Evolutionary conservation across 92 coral and sea anemone genomes (phyloP).

Genomic region (Palythoa grandis): DNA sequence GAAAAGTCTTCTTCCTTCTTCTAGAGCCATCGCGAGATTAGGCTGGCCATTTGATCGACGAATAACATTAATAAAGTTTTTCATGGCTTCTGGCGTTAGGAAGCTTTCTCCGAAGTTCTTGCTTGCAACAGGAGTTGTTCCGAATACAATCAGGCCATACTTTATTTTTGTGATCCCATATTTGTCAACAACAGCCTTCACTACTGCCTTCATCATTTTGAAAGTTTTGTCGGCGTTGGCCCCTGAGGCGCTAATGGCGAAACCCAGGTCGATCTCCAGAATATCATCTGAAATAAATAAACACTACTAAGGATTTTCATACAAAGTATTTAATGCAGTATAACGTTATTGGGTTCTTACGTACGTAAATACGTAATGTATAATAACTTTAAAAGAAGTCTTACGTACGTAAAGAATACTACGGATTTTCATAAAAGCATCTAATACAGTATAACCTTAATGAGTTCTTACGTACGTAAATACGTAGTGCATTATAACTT

Average conservation of each 20-base stretch:
- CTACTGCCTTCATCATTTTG: constrained; percentile 37
- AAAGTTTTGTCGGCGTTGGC: constrained; percentile 41
- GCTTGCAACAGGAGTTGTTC: constrained; percentile 41
- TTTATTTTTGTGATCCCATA: constrained; percentile 43
- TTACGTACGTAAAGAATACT: too few species aligned
- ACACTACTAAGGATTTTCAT: neutral
- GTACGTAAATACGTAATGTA: neutral
- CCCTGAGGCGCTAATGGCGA: constrained; percentile 54
- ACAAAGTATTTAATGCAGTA: neutral
- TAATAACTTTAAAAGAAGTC: too few species aligned
- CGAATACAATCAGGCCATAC: constrained; percentile 60
- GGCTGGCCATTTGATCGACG: constrained; percentile 47
- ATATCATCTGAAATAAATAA: constrained; percentile 7
- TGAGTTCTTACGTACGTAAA: neutral
- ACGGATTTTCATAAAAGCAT: neutral
- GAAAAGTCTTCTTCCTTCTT: constrained; percentile 38
- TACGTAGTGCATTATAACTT: too few species aligned
- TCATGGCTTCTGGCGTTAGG: constrained; percentile 47
- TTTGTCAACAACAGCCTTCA: constrained; percentile 49
- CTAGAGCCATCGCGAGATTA: constrained; percentile 41
- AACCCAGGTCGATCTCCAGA: constrained; percentile 43
- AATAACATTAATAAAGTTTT: constrained; percentile 21
- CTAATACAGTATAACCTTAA: neutral
- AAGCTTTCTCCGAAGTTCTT: constrained; percentile 44
- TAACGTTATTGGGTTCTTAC: neutral